Conservation (phyloP, 2,113 vertebrate genomes). For the Myxocyprinus asiaticus region DNA sequence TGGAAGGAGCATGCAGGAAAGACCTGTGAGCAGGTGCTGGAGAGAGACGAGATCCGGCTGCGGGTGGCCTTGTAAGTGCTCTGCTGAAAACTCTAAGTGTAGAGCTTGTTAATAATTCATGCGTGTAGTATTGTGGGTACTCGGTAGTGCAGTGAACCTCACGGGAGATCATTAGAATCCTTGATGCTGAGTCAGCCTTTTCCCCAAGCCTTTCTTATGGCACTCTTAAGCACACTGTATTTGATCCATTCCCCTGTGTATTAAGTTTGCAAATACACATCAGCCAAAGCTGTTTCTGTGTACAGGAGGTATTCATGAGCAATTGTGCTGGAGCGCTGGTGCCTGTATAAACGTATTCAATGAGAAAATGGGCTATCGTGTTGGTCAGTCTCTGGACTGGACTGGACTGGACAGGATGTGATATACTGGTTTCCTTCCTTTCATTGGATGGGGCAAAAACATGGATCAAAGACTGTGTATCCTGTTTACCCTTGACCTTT, state of each 20-base stretch:
- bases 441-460: slow-evolving; percentile 48
- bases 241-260: neutral
- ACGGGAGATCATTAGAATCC: slow-evolving; percentile 31
- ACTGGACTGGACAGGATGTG: slow-evolving; percentile 63
- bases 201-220: slow-evolving; percentile 1
- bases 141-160: neutral
- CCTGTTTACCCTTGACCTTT: slow-evolving; percentile 67
- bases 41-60: slow-evolving; percentile 92
- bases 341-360: slow-evolving; percentile 30
- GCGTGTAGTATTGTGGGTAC: slow-evolving; percentile 12
- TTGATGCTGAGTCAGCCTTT: slow-evolving; percentile 14
- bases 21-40: slow-evolving; percentile 90
- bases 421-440: slow-evolving; percentile 65
- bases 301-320: neutral
- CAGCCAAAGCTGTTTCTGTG: neutral
- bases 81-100: neutral
- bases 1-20: slow-evolving; percentile 94
- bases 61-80: slow-evolving; percentile 89
- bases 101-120: slow-evolving; percentile 17
- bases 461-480: slow-evolving; percentile 56
- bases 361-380: slow-evolving; percentile 10
- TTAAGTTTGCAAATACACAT: slow-evolving; percentile 13
- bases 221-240: neutral
- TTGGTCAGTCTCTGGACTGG: neutral
- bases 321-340: too few relatives aligned